These are phyloP conservation scores for Mimumesa dahlbomi DNA, from an alignment of 2,888 invertebrate genomes.

Conservation along the genomic window DNA sequence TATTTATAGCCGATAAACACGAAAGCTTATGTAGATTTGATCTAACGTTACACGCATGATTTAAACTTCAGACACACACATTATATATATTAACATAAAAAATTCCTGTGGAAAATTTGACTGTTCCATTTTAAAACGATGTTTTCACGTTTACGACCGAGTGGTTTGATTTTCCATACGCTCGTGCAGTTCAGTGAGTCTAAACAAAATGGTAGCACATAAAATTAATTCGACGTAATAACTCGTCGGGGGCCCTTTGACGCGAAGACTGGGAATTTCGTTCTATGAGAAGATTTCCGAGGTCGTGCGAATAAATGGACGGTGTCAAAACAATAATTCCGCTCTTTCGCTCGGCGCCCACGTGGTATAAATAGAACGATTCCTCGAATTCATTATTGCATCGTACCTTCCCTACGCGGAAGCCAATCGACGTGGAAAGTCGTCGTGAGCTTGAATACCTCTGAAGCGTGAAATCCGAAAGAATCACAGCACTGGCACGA, in stretches of 20 bases:
- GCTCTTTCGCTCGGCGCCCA: conserved; percentile 31
- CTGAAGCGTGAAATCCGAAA: conserved; percentile 71
- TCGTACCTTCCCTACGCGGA: conserved; percentile 17
- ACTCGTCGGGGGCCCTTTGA: no score
- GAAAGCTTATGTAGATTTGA: no score
- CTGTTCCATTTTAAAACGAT: no score
- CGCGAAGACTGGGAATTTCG: background rate
- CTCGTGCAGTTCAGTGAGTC: conserved; percentile 4
- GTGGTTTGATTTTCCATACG: no score
- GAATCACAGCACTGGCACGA: conserved; percentile 67
- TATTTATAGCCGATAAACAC: no score
- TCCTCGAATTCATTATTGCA: conserved; percentile 48
- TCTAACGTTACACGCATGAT: no score
- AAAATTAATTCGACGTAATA: no score
- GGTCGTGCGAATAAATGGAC: conserved; percentile 29
- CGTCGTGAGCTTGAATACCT: conserved; percentile 34
- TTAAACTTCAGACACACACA: no score
- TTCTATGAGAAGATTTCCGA: conserved; percentile 14
- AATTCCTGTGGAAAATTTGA: no score
- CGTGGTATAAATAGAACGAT: conserved; percentile 37
- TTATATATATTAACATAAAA: no score
- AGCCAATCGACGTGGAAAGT: conserved; percentile 53
- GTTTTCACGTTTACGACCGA: no score
- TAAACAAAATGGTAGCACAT: no score
- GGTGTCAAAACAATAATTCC: conserved; percentile 47